phyloP scores from a whole-genome alignment of 2,888 invertebrate genomes.

The Pegoplata infirma region DNA sequence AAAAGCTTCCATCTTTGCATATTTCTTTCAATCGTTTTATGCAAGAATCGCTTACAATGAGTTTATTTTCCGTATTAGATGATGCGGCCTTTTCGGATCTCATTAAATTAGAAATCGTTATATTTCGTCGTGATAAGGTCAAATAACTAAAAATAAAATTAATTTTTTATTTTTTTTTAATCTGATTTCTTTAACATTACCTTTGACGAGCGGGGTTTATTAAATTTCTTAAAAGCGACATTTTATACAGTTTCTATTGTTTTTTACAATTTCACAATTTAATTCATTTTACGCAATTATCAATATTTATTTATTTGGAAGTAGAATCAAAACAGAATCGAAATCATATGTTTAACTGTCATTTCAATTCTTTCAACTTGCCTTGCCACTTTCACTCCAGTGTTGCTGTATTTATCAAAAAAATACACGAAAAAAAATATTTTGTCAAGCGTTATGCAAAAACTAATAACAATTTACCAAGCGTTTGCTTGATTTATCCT shows the following conservation, averaged over 20 bases:
- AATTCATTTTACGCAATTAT: slow-evolving; percentile 42
- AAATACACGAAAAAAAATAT: too few relatives aligned
- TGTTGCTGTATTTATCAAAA: too few relatives aligned
- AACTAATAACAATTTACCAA: too few relatives aligned
- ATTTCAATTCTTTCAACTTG: too few relatives aligned
- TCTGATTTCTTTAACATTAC: slow-evolving; percentile 50
- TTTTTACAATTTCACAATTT: slow-evolving; percentile 10
- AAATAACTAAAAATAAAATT: not conserved
- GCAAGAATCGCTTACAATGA: slow-evolving; percentile 84
- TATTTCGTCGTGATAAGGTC: not conserved
- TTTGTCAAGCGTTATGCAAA: too few relatives aligned
- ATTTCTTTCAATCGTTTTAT: slow-evolving; percentile 85
- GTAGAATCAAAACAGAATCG: slow-evolving; percentile 51
- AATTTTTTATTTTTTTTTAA: not conserved
- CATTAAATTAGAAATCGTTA: not conserved
- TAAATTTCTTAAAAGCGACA: slow-evolving; percentile 65
- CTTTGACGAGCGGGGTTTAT: slow-evolving; percentile 52
- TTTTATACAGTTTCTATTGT: too few relatives aligned
- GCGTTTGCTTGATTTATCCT: too few relatives aligned
- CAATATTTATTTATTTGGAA: not conserved
- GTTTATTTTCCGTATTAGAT: slow-evolving; percentile 33
- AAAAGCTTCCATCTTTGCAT: slow-evolving; percentile 81
- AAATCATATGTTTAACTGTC: slow-evolving; percentile 32
- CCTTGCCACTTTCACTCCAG: too few relatives aligned
- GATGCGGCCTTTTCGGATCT: not conserved